Evolutionary conservation across 2,888 invertebrate species (phyloP).

Genomic region (Dioctria linearis): DNA sequence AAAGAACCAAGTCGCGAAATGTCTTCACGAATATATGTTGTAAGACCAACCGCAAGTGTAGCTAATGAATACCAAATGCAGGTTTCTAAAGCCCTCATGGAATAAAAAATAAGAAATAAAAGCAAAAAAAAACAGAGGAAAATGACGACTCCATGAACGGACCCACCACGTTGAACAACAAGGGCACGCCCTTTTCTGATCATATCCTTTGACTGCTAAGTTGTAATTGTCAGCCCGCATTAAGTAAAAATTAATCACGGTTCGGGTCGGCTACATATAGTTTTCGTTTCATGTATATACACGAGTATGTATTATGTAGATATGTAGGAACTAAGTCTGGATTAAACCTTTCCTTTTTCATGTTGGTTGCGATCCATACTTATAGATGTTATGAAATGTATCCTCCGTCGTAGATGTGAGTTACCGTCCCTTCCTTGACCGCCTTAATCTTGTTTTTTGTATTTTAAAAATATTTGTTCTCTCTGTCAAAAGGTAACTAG

Average conservation of each 20-base stretch:
- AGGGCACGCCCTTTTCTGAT: constrained; percentile 23
- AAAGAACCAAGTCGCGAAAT: constrained; percentile 21
- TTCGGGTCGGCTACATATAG: background rate
- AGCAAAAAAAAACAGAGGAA: no score
- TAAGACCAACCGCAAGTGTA: background rate
- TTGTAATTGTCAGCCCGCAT: constrained; percentile 26
- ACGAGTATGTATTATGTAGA: no score
- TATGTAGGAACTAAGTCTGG: no score
- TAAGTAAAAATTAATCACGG: constrained; percentile 28
- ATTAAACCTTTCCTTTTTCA: no score
- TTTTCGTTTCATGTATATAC: no score
- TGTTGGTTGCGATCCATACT: no score
- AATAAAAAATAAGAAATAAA: background rate
- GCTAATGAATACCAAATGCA: constrained; percentile 43
- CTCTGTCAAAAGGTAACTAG: no score
- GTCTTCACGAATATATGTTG: background rate
- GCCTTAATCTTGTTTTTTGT: no score
- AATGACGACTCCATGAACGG: background rate
- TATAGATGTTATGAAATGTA: no score
- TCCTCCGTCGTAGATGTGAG: no score
- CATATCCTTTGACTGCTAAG: constrained; percentile 14
- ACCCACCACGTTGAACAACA: constrained; percentile 37
- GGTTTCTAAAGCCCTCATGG: background rate
- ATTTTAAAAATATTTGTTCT: no score
- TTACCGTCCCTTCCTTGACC: no score